These are phyloP conservation scores for Acanthis flammea DNA, from an alignment of 2,797 vertebrate species.

Conservation along the genomic window DNA sequence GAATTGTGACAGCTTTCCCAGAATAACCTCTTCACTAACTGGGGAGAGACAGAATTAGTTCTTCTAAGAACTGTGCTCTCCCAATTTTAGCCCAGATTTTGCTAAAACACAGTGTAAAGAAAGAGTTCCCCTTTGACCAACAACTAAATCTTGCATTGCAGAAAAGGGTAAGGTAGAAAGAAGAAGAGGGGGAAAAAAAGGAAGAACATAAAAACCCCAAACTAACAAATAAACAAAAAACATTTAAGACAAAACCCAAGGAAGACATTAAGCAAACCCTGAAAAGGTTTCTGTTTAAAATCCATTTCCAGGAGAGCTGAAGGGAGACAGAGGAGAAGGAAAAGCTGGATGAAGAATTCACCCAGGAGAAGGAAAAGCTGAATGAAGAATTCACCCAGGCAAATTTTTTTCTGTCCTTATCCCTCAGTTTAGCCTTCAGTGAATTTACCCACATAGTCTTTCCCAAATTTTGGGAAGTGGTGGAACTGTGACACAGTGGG, in stretches of 20 bases:
- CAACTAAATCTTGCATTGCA: not conserved
- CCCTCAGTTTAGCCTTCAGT: not conserved
- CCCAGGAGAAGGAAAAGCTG: not conserved
- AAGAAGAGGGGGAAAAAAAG: accelerated
- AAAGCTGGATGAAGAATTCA: not conserved
- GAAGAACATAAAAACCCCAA: accelerated
- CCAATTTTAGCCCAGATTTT: not conserved
- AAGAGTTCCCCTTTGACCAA: not conserved
- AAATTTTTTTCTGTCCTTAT: not conserved
- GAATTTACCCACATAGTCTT: not conserved
- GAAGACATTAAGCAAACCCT: not conserved
- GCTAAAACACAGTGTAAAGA: not conserved
- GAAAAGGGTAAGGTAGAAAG: not conserved
- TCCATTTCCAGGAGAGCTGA: not conserved
- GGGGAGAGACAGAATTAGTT: not conserved
- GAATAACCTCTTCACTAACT: not conserved
- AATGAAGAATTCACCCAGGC: not conserved
- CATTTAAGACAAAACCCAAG: not conserved
- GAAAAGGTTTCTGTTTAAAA: not conserved
- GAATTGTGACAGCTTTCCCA: not conserved
- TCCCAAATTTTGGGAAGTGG: not conserved
- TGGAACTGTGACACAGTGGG: not conserved
- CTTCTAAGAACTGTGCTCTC: not conserved
- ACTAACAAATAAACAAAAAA: not conserved
- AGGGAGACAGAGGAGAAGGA: not conserved